Evolutionary conservation across 1,140 invertebrate species (phyloP).

Genomic region (Tyrophagus putrescentiae): DNA sequence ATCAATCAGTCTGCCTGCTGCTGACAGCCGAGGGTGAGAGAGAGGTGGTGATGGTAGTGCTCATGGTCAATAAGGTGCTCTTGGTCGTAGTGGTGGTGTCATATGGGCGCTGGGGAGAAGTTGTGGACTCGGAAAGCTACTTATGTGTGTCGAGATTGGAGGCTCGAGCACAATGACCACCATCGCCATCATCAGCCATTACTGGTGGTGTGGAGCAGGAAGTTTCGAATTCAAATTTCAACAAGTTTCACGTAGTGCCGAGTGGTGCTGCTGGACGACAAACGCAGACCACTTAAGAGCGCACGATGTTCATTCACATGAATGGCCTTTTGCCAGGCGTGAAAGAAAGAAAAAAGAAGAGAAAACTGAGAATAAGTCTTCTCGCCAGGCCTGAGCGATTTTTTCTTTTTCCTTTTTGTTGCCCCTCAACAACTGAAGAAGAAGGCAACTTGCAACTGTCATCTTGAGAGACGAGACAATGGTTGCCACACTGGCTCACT

Average conservation of each 20-base stretch:
- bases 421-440: background rate
- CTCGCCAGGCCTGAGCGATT: no score
- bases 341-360: no score
- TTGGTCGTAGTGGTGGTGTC: conserved; percentile 1
- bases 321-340: background rate
- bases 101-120: background rate
- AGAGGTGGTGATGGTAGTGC: background rate
- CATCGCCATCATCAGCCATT: no score
- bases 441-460: background rate
- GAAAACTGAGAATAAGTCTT: no score
- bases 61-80: no score
- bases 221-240: conserved; percentile 10
- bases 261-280: no score
- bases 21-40: background rate
- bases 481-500: no score
- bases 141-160: no score
- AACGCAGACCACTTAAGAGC: background rate
- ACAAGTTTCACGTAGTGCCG: conserved; percentile 2
- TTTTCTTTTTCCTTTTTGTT: no score
- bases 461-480: no score
- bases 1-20: conserved; percentile 6
- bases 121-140: background rate
- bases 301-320: no score
- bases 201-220: background rate
- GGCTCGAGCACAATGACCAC: no score